These are phyloP conservation scores for Bombus confusus DNA, from an alignment of 1,140 invertebrate species.

Conservation along the genomic window DNA sequence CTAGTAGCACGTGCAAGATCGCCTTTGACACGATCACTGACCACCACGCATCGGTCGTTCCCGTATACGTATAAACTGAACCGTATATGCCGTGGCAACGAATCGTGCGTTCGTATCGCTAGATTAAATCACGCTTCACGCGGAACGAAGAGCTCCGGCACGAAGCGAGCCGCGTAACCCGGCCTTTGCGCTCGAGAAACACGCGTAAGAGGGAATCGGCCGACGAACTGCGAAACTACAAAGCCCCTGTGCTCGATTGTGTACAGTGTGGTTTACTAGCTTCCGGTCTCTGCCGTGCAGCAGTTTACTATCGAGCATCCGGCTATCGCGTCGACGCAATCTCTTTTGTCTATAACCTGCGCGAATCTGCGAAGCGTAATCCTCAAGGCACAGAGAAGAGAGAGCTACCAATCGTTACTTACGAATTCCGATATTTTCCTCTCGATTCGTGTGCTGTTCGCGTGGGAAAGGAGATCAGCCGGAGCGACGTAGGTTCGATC, in stretches of 20 bases:
- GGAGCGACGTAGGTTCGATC: no score
- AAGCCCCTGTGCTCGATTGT: slow-evolving; percentile 49
- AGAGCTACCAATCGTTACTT: background rate
- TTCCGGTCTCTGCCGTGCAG: slow-evolving; percentile 39
- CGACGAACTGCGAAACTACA: slow-evolving; percentile 45
- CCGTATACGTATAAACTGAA: background rate
- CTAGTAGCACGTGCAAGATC: background rate
- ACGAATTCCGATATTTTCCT: no score
- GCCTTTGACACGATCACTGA: slow-evolving; percentile 22
- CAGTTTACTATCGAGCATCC: slow-evolving; percentile 34
- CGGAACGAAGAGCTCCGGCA: slow-evolving; percentile 15
- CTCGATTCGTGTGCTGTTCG: background rate
- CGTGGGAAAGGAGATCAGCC: background rate
- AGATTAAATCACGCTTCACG: slow-evolving; percentile 44
- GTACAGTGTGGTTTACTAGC: slow-evolving; percentile 56
- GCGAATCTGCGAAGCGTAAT: background rate
- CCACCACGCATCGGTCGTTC: background rate
- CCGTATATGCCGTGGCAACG: background rate
- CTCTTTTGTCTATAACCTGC: background rate
- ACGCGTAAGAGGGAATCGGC: slow-evolving; percentile 57
- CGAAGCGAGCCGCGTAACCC: slow-evolving; percentile 29
- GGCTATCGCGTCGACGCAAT: slow-evolving; percentile 10
- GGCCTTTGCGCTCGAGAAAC: slow-evolving; percentile 45
- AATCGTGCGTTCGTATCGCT: slow-evolving; percentile 26
- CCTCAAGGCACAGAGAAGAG: background rate